phyloP scores from a whole-genome alignment of 2,113 vertebrate species.

The Oryzias woworae region DNA sequence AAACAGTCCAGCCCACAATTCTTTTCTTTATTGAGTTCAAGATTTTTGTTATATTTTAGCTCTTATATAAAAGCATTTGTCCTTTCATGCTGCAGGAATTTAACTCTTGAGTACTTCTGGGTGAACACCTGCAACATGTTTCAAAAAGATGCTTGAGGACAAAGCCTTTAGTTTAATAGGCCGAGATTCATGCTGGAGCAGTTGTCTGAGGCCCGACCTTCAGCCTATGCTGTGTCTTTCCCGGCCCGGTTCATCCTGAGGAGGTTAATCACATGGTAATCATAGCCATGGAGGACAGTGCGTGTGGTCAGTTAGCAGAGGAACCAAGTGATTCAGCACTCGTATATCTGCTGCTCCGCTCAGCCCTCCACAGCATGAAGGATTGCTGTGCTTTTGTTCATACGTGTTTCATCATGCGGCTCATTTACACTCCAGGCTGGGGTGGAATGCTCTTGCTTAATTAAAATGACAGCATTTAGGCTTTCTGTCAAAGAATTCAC shows the following conservation, averaged over 20 bases:
- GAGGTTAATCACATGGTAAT: constrained; percentile 69
- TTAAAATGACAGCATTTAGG: constrained; percentile 59
- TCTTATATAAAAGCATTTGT: constrained; percentile 53
- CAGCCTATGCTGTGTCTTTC: constrained; percentile 46
- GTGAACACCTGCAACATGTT: constrained; percentile 3
- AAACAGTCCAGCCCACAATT: too few relatives aligned
- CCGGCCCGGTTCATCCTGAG: constrained; percentile 48
- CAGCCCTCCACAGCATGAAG: background rate
- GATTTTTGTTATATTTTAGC: constrained; percentile 25
- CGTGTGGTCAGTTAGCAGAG: constrained; percentile 16
- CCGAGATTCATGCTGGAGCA: constrained; percentile 45
- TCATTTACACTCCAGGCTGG: constrained; percentile 7
- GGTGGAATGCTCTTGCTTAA: constrained; percentile 41
- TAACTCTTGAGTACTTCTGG: constrained; percentile 16
- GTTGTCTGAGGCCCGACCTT: constrained; percentile 46
- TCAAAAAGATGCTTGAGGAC: constrained; percentile 32
- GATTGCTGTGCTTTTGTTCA: constrained; percentile 4
- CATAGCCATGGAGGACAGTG: constrained; percentile 28
- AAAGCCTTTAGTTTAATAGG: constrained; percentile 49
- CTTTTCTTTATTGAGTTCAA: constrained; percentile 58
- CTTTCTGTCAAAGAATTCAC: constrained; percentile 52
- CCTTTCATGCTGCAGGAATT: constrained; percentile 50
- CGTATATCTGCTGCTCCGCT: constrained; percentile 1
- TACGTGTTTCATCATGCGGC: constrained; percentile 12
- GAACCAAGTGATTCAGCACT: constrained; percentile 18